Evolutionary conservation across 2,113 vertebrate species (phyloP).

Genomic region (Tetrax tetrax): DNA sequence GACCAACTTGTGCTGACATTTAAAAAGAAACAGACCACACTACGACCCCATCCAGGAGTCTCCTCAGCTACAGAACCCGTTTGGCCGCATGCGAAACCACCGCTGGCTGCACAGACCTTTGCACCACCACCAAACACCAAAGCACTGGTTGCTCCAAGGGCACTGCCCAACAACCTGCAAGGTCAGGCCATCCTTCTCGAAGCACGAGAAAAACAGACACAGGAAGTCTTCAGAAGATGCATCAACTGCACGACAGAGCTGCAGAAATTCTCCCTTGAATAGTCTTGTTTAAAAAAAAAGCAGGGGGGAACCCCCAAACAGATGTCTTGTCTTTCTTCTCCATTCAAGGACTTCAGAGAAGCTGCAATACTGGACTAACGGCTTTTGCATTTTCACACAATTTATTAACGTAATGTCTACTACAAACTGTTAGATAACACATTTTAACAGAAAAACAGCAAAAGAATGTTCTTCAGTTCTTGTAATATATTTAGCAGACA

Average conservation of each 20-base stretch:
- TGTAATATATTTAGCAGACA: conserved; percentile 47
- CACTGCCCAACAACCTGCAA: neutral
- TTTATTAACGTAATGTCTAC: neutral
- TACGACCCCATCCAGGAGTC: neutral
- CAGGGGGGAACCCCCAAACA: accelerated
- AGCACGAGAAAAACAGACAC: neutral
- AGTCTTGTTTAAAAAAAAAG: neutral
- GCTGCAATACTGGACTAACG: neutral
- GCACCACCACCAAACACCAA: neutral
- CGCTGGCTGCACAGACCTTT: neutral
- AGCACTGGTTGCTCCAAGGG: neutral
- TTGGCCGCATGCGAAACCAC: neutral
- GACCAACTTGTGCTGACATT: neutral
- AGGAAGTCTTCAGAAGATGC: neutral
- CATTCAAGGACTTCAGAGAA: neutral
- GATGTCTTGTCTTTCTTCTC: neutral
- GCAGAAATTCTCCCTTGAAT: neutral
- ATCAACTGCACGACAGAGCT: neutral
- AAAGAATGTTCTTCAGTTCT: neutral
- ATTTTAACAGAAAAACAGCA: neutral
- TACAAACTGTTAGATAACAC: neutral
- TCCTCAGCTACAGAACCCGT: neutral
- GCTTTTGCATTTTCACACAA: neutral
- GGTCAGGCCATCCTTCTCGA: neutral
- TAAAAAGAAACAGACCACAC: neutral